Conservation (phyloP, 1,140 invertebrate genomes). For the Marisa cornuarietis region DNA sequence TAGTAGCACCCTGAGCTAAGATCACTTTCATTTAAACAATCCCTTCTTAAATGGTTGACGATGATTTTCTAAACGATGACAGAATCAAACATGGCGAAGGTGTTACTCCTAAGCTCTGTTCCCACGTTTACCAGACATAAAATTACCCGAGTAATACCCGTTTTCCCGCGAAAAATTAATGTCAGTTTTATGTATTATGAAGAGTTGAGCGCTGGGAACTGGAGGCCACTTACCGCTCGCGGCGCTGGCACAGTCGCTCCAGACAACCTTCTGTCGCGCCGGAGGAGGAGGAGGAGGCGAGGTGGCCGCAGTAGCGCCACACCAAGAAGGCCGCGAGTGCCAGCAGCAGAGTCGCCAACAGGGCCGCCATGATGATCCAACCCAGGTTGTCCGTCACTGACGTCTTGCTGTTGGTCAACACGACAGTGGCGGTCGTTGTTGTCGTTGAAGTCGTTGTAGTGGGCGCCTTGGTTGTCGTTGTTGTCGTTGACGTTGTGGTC, state of each 20-base stretch:
- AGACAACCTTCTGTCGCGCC: not conserved
- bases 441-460: slow-evolving; percentile 22
- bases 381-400: slow-evolving; percentile 18
- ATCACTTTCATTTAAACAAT: no score
- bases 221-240: not conserved
- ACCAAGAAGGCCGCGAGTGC: not conserved
- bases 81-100: no score
- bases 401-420: slow-evolving; percentile 23
- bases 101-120: no score
- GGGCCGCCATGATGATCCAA: slow-evolving; percentile 14
- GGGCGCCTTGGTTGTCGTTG: not conserved
- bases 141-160: no score
- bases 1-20: no score
- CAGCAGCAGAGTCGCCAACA: not conserved
- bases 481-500: slow-evolving; percentile 3
- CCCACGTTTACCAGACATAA: no score
- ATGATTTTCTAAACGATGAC: no score
- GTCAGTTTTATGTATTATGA: not conserved
- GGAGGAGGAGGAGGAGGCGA: not conserved
- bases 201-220: not conserved
- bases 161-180: no score
- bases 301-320: not conserved
- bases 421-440: not conserved
- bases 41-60: no score
- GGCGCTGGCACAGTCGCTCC: not conserved